Evolutionary conservation across 37 sponge, comb jelly and placozoan genomes (phyloP), one percentile per base, ranked within the genome.

Genomic region (Agelas oroides): DNA sequence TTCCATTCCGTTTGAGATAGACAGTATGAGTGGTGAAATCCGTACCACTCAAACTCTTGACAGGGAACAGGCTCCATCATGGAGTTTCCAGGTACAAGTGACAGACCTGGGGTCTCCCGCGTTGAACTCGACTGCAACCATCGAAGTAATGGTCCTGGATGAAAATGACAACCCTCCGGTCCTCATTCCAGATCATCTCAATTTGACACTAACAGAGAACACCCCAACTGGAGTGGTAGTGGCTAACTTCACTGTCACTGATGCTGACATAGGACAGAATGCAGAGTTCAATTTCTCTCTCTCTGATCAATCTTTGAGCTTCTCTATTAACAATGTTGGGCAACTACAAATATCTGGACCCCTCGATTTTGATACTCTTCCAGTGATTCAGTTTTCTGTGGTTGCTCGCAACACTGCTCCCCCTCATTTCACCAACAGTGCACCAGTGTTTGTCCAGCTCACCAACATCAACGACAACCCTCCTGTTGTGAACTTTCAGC

Each of bases 391-490:
- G 18, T 60, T 92, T 31, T 19, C 38, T 0, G 78, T 95, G 21
- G 25, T 71, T 37, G 92, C 74, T 30, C 53, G 79, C 21, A 85
- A 92, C 71, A 17, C 31, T 36, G 78, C 59, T 3, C 69, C 73
- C 21, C 95, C 95, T 19, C 57, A 61, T 36, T 66, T 63, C 18
- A 63, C 27, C 0, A 31, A 61, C 11, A 71, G 66, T 75, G 81
- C 74, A 31, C 53, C 34, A 0, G 79, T 95, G 24, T 46, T 24
- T 0, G 67, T 95, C 27, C n/a, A 53, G 21, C 71, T 92, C 34
- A 59, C 75, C 0, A 88, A 95, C 74, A 59, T 88, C 32, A 95
- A 95, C 58, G 95, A 95, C 69, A 78, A 91, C 25, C 74, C 84
- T 31, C 92, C 95, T 23, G 59, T 82, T 53, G 76, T 93, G 15